Percentiles rank a stretch among this genome's conserved stretches.
These are phyloP conservation scores for Teleopsis dalmanni DNA, from an alignment of 1,140 invertebrate species.

Conservation along the genomic window DNA sequence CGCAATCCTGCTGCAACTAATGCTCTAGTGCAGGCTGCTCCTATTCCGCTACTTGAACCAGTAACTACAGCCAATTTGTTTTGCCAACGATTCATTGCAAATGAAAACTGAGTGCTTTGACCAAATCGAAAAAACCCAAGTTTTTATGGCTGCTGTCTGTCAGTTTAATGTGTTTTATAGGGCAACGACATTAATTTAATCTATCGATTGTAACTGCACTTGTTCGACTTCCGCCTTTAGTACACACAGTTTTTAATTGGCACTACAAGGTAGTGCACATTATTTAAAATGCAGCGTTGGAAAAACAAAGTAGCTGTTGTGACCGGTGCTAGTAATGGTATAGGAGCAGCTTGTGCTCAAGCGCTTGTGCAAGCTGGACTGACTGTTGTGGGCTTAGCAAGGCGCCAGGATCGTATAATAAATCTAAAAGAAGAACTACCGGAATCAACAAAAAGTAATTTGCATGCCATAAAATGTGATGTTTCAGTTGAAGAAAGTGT, in stretches of 20 bases:
- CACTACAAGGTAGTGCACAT: too few relatives aligned
- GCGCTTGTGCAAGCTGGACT: slow-evolving; percentile 49
- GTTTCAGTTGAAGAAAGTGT: slow-evolving; percentile 59
- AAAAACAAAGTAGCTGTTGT: slow-evolving; percentile 39
- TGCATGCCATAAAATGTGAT: slow-evolving; percentile 53
- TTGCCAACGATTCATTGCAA: slow-evolving; percentile 36
- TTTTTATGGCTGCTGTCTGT: background rate
- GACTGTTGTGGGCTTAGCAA: slow-evolving; percentile 61
- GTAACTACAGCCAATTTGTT: slow-evolving; percentile 41
- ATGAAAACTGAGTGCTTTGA: background rate
- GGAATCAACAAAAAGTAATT: slow-evolving; percentile 28
- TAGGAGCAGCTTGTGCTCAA: slow-evolving; percentile 47
- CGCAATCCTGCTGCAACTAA: slow-evolving; percentile 50
- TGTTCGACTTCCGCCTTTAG: background rate
- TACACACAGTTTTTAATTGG: too few relatives aligned
- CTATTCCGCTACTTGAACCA: slow-evolving; percentile 52
- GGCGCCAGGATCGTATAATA: slow-evolving; percentile 53
- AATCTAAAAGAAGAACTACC: slow-evolving; percentile 29
- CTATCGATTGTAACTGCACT: slow-evolving; percentile 1
- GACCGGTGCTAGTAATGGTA: slow-evolving; percentile 50
- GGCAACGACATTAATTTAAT: background rate
- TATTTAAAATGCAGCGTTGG: slow-evolving; percentile 41
- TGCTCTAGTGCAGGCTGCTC: slow-evolving; percentile 44
- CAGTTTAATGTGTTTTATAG: background rate
- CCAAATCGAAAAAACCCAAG: background rate